Percentiles rank a stretch among this genome's conserved stretches.
Evolutionary conservation across 2,113 vertebrate species (phyloP).

Genomic region (Solenodon paradoxus): DNA sequence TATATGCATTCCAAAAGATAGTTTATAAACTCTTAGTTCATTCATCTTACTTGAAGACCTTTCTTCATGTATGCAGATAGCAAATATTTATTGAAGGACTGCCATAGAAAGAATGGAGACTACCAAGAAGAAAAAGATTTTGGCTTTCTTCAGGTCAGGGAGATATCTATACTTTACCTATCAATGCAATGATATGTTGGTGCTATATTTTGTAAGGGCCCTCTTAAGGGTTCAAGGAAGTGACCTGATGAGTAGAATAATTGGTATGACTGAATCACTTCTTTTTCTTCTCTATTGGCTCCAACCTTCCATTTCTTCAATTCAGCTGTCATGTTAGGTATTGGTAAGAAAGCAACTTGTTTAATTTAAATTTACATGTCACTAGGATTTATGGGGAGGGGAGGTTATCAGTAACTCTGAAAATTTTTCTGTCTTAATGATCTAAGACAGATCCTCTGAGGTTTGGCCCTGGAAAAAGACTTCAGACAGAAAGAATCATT

Average conservation of each 20-base stretch:
- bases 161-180: neutral
- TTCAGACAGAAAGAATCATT: neutral
- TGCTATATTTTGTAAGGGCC: neutral
- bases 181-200: neutral
- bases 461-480: neutral
- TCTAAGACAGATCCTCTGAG: neutral
- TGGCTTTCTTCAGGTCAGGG: neutral
- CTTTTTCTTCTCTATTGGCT: neutral
- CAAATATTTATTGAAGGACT: slow-evolving; percentile 23
- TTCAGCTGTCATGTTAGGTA: neutral
- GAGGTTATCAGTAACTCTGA: neutral
- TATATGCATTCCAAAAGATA: neutral
- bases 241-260: too few species aligned
- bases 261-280: neutral
- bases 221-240: neutral
- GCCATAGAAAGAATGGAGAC: neutral
- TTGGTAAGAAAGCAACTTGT: neutral
- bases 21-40: slow-evolving; percentile 26
- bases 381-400: neutral
- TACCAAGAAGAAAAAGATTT: neutral
- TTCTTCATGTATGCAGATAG: neutral
- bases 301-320: neutral
- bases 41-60: neutral
- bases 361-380: neutral
- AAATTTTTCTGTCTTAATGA: neutral